These are phyloP conservation scores for Poeciliopsis paucimaculata DNA, from an alignment of 2,797 vertebrate genomes.

Conservation along the genomic window DNA sequence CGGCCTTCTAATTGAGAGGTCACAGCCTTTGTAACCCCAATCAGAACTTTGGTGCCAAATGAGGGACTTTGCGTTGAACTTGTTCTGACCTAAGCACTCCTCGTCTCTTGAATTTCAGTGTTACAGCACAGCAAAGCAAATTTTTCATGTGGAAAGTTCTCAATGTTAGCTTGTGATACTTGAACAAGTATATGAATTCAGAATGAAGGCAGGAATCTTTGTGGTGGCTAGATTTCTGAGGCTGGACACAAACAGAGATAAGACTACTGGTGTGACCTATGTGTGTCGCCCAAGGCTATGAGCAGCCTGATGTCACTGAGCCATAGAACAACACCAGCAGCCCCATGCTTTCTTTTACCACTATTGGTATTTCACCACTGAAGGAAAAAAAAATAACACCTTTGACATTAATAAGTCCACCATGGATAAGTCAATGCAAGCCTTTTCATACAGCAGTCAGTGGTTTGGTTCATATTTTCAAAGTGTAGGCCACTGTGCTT, in stretches of 20 bases:
- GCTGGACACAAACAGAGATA: slow-evolving; percentile 14
- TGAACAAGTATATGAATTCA: slow-evolving; percentile 31
- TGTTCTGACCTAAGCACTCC: slow-evolving; percentile 61
- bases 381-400: slow-evolving; percentile 63
- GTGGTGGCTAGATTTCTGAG: slow-evolving; percentile 20
- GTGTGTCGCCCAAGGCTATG: slow-evolving; percentile 41
- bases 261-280: slow-evolving; percentile 24
- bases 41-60: slow-evolving; percentile 62
- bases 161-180: slow-evolving; percentile 29
- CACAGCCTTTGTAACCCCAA: slow-evolving; percentile 67
- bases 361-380: slow-evolving; percentile 62
- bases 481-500: slow-evolving; percentile 44
- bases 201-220: slow-evolving; percentile 29
- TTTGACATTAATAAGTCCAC: slow-evolving; percentile 75
- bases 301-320: slow-evolving; percentile 59
- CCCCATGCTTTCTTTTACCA: slow-evolving; percentile 51
- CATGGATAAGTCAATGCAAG: slow-evolving; percentile 62
- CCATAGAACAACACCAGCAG: slow-evolving; percentile 69
- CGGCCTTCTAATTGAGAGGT: slow-evolving; percentile 59
- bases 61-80: slow-evolving; percentile 64
- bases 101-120: slow-evolving; percentile 67
- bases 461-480: slow-evolving; percentile 40
- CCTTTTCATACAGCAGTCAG: slow-evolving; percentile 54
- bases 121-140: slow-evolving; percentile 48
- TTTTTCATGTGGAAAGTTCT: slow-evolving; percentile 46